Conservation (phyloP, 2,797 vertebrate genomes). For the Triplophysa yarkandensis region DNA sequence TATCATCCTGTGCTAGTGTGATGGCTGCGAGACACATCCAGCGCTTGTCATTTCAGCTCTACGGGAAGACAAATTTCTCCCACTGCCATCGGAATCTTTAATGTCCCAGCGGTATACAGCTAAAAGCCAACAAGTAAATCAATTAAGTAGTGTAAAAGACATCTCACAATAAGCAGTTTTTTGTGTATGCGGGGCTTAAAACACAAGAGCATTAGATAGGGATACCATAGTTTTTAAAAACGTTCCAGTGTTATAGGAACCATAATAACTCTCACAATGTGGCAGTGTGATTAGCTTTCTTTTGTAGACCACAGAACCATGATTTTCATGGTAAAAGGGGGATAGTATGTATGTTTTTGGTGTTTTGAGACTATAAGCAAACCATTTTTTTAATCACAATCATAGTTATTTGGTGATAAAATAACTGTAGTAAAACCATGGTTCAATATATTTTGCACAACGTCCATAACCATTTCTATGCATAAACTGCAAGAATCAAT, state of each 20-base stretch:
- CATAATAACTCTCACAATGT: background rate
- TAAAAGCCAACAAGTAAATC: constrained; percentile 34
- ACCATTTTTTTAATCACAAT: too few relatives aligned
- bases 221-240: background rate
- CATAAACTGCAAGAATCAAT: too few relatives aligned
- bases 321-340: too few relatives aligned
- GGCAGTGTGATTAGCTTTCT: background rate
- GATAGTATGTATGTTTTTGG: too few relatives aligned
- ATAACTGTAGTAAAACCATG: too few relatives aligned
- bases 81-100: constrained; percentile 16
- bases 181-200: constrained; percentile 5
- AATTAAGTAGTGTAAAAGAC: constrained; percentile 30
- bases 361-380: too few relatives aligned
- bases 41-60: constrained; percentile 2
- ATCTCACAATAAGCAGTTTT: background rate
- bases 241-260: background rate
- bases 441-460: too few relatives aligned
- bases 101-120: constrained; percentile 20
- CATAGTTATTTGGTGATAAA: too few relatives aligned
- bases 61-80: constrained; percentile 27
- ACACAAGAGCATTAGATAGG: constrained; percentile 1
- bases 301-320: background rate
- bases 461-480: too few relatives aligned
- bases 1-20: constrained; percentile 21
- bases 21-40: constrained; percentile 26